These are phyloP conservation scores for Xestia rhomboidea DNA, from an alignment of 2,888 invertebrate genomes.

Conservation along the genomic window DNA sequence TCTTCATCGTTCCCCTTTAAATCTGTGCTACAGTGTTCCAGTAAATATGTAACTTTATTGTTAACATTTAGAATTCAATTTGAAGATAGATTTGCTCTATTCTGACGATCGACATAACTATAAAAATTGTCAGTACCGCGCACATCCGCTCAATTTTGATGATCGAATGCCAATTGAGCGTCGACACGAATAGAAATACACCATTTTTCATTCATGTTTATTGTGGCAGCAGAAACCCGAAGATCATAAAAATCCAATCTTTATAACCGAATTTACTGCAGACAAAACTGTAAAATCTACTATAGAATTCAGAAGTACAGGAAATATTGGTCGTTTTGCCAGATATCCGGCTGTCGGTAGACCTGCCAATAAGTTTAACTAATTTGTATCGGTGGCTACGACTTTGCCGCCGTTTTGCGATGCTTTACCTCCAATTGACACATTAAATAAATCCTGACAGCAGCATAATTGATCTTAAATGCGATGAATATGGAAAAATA, in stretches of 20 bases:
- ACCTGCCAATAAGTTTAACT: slow-evolving; percentile 22
- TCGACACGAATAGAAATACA: slow-evolving; percentile 39
- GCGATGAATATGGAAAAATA: slow-evolving; percentile 3
- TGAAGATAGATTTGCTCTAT: slow-evolving; percentile 13
- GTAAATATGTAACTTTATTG: too few species aligned
- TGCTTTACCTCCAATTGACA: slow-evolving; percentile 1
- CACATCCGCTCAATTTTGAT: slow-evolving; percentile 27
- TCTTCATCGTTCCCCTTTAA: neutral
- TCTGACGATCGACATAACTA: neutral
- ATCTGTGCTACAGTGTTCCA: neutral
- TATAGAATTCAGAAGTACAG: slow-evolving; percentile 10
- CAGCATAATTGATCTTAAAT: neutral
- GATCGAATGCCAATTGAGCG: slow-evolving; percentile 32
- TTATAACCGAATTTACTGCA: slow-evolving; percentile 28
- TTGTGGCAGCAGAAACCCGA: slow-evolving; percentile 34
- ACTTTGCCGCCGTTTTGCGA: slow-evolving; percentile 5
- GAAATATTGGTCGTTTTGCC: slow-evolving; percentile 17
- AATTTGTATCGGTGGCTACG: slow-evolving; percentile 25
- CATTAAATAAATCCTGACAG: slow-evolving; percentile 1
- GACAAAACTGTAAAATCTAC: slow-evolving; percentile 33
- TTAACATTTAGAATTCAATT: neutral
- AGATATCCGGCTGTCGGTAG: slow-evolving; percentile 31
- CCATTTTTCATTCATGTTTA: slow-evolving; percentile 50
- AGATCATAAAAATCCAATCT: slow-evolving; percentile 44
- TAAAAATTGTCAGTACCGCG: slow-evolving; percentile 10